Conservation (phyloP, 2,888 invertebrate genomes). For the Cylloceria caligata region DNA sequence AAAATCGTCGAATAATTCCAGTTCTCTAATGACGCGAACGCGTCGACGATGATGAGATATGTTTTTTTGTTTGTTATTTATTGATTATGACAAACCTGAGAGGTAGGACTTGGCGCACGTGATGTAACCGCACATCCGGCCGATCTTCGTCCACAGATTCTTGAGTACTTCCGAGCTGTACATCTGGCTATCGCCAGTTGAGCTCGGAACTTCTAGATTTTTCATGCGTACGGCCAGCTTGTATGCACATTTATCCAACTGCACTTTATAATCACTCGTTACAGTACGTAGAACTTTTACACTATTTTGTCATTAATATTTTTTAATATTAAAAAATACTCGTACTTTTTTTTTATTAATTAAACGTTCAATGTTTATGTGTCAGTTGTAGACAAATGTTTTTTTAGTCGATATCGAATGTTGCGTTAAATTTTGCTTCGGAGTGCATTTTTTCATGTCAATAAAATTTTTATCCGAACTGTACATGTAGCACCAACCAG, state of each 20-base stretch:
- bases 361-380: not conserved
- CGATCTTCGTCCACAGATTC: conserved; percentile 81
- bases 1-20: conserved; percentile 20
- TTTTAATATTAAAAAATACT: not conserved
- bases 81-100: conserved; percentile 77
- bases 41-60: conserved; percentile 28
- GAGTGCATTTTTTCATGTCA: no score
- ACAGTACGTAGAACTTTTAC: not conserved
- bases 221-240: conserved; percentile 54
- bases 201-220: conserved; percentile 57
- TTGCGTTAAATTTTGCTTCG: no score
- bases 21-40: conserved; percentile 18
- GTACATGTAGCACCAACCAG: no score
- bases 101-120: conserved; percentile 81
- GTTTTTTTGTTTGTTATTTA: conserved; percentile 1
- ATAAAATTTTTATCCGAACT: no score
- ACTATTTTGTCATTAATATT: not conserved
- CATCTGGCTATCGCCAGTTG: conserved; percentile 71
- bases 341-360: not conserved
- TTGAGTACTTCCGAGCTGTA: conserved; percentile 79
- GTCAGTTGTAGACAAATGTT: not conserved
- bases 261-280: not conserved
- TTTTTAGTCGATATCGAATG: not conserved
- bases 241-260: conserved; percentile 5
- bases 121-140: conserved; percentile 81